A percentile compares a stretch with the other conserved stretches of the same genome.
phyloP scores from a whole-genome alignment of 2,888 invertebrate species.

The Ashinkailepas kermadecensis region DNA sequence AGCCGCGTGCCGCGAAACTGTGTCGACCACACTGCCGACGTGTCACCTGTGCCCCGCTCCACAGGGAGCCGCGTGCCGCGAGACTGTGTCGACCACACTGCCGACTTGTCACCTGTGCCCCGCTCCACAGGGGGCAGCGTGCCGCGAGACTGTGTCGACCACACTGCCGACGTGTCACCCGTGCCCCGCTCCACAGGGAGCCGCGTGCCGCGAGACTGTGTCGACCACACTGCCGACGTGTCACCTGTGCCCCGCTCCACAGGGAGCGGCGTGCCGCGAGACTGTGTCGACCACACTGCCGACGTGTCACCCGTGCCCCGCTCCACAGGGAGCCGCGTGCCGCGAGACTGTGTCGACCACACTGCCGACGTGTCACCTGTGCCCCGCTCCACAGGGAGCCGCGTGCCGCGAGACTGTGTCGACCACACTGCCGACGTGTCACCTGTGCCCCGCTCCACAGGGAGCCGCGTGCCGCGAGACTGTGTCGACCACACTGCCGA shows the following conservation, averaged over 20 bases:
- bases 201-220: conserved; percentile 5
- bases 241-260: not conserved
- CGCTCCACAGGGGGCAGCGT: not conserved
- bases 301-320: not conserved
- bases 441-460: not conserved
- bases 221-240: conserved; percentile 13
- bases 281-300: conserved; percentile 11
- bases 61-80: not conserved
- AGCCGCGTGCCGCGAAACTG: conserved; percentile 1
- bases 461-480: not conserved
- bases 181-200: not conserved
- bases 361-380: conserved; percentile 4
- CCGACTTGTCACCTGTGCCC: not conserved
- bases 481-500: conserved; percentile 13
- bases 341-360: conserved; percentile 8
- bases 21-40: conserved; percentile 13
- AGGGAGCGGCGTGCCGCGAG: conserved; percentile 1
- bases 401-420: conserved; percentile 10
- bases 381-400: not conserved
- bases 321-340: not conserved
- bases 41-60: not conserved
- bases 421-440: conserved; percentile 12
- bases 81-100: conserved; percentile 9
- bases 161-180: not conserved
- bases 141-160: conserved; percentile 14